Base-by-base conservation (phyloP, 2,888 invertebrate genomes). In the Eristalis tenax region DNA sequence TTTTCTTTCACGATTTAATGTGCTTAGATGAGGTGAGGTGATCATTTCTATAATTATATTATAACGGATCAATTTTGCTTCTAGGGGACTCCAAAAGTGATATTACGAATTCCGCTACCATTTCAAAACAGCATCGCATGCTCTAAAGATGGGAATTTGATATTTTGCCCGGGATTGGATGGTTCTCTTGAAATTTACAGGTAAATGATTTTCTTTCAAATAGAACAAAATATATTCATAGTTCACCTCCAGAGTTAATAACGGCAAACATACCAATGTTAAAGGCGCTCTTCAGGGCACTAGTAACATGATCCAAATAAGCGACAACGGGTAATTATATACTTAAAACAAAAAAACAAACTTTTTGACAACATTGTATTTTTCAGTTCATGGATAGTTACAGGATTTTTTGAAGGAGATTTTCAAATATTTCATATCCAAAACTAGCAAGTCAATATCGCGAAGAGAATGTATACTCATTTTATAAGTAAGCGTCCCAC, bases 91-190 rank as follows among this genome's bases (percentile, higher is more conserved):
- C 90, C 90, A 2, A 90, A 91, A 69, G 78, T 90, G 10, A 90
- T 92, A 59, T 89, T 91, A 11, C 91, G 92, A 81, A 91, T 93
- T 64, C 93, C 93, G 1, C 71, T 93, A 18, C 93, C 93, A 2
- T 92, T 93, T 63, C 93, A 92, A 89, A 93, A 90, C 68, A 89
- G 90, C 6, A 90, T 93, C 10, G 90, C 90, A n/a, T 91, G 91
- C 79, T 91, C 91, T 0, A 90, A 90, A 4, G 89, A 92, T 83
- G 91, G 90, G n/a, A 90, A 90, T 18, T 88, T 91, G 11, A 91
- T 93, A 68, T 92, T 91, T 78, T 91, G 92, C 68, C 91, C 93
- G 1, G 91, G 91, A 57, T 83, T 84, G 8, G 91, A 93, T 81
- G 93, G 93, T 3, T 89, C 90, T 0, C 86, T 93, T 40, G 91